Conservation (phyloP, 2,113 vertebrate species). For the Pterocles gutturalis region DNA sequence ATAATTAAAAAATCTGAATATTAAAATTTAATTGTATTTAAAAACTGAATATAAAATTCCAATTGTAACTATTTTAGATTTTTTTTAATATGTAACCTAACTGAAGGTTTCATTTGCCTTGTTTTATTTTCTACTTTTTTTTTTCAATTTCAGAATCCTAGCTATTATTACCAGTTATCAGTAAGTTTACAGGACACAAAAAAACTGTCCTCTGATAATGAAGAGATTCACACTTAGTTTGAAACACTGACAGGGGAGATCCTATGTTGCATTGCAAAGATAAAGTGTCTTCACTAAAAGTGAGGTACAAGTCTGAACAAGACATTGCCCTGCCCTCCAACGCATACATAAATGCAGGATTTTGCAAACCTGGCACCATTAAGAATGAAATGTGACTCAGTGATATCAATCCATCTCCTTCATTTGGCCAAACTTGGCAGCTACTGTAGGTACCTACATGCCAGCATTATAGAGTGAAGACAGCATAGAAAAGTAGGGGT, state of each 20-base stretch:
- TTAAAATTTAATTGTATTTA: not conserved
- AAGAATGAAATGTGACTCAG: not conserved
- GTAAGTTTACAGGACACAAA: not conserved
- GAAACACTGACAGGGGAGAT: not conserved
- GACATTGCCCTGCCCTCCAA: not conserved
- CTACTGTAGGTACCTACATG: not conserved
- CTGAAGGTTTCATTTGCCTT: not conserved
- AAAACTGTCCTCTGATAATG: not conserved
- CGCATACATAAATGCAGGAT: fast-evolving
- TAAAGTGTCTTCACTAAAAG: not conserved
- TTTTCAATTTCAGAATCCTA: not conserved
- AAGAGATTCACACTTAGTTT: not conserved
- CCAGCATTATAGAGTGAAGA: not conserved
- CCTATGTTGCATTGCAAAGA: not conserved
- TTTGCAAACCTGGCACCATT: slow-evolving; percentile 1
- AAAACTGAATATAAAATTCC: not conserved
- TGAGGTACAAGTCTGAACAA: not conserved
- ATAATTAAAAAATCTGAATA: not conserved
- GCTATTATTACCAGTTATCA: not conserved
- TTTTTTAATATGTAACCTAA: not conserved
- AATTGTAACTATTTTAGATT: not conserved
- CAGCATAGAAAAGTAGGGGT: fast-evolving
- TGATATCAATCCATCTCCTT: not conserved
- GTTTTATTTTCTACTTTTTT: not conserved
- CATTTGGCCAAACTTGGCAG: not conserved